phyloP scores from a whole-genome alignment of 1,140 invertebrate species.

The Venustaconcha ellipsiformis region DNA sequence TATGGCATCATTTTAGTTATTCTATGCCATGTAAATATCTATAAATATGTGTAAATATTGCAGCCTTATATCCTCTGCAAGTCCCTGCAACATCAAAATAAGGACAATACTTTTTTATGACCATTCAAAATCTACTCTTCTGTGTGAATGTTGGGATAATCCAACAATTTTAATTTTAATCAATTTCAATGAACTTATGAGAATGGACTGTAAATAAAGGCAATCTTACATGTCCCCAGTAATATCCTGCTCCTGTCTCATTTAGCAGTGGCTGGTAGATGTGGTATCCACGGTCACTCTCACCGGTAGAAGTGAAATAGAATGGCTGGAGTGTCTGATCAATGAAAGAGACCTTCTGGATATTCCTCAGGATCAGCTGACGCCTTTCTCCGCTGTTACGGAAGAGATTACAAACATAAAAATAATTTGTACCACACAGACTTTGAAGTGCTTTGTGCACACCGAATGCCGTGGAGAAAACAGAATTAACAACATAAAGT shows the following conservation, averaged over 20 bases:
- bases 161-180: too few species aligned
- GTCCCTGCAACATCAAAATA: too few species aligned
- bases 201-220: too few species aligned
- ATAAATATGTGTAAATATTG: too few species aligned
- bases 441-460: slow-evolving; percentile 48
- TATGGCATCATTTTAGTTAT: too few species aligned
- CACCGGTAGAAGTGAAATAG: slow-evolving; percentile 49
- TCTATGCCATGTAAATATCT: too few species aligned
- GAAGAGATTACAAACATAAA: slow-evolving; percentile 49
- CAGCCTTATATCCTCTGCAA: too few species aligned
- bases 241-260: slow-evolving; percentile 12
- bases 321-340: slow-evolving; percentile 64
- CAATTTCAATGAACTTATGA: too few species aligned
- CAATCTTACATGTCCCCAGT: slow-evolving; percentile 54
- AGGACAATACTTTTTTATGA: too few species aligned
- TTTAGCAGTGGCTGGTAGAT: slow-evolving; percentile 51
- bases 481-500: slow-evolving; percentile 64
- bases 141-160: too few species aligned
- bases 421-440: slow-evolving; percentile 38
- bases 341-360: slow-evolving; percentile 47
- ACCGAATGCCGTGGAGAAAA: slow-evolving; percentile 58
- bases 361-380: slow-evolving; percentile 47
- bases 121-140: too few species aligned
- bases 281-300: slow-evolving; percentile 65
- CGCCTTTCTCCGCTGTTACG: slow-evolving; percentile 49